phyloP scores from a whole-genome alignment of 1,140 invertebrate genomes.

The Tetramorium simillimum region DNA sequence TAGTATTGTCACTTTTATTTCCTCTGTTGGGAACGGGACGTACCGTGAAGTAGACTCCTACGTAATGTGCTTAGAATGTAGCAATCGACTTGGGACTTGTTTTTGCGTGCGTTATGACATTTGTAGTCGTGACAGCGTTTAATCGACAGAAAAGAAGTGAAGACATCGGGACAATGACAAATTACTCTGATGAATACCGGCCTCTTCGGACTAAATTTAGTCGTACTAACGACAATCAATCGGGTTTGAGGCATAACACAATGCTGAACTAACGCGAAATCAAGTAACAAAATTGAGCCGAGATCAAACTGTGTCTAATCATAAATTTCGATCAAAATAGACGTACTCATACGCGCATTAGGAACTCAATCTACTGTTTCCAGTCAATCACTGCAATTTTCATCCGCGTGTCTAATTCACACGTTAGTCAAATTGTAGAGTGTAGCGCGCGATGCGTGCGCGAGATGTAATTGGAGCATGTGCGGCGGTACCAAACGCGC shows the following conservation, averaged over 20 bases:
- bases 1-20: conserved; percentile 26
- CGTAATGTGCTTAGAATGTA: conserved; percentile 34
- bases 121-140: background rate
- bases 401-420: background rate
- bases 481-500: conserved; percentile 24
- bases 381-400: background rate
- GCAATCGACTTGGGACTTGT: conserved; percentile 28
- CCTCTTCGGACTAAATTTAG: conserved; percentile 13
- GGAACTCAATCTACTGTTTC: background rate
- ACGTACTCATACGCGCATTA: background rate
- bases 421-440: background rate
- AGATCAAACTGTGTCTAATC: background rate
- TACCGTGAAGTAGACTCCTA: background rate
- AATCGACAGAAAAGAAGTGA: background rate
- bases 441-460: background rate
- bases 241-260: background rate
- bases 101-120: conserved; percentile 32
- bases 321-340: background rate
- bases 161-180: background rate
- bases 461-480: conserved; percentile 50
- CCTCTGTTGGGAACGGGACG: background rate
- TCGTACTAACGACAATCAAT: background rate
- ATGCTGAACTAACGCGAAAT: background rate
- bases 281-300: background rate
- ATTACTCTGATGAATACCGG: background rate